A percentile compares a stretch with the other conserved stretches of the same genome.
Conservation (phyloP, 2,888 invertebrate species). For the Phytoseiulus persimilis region DNA sequence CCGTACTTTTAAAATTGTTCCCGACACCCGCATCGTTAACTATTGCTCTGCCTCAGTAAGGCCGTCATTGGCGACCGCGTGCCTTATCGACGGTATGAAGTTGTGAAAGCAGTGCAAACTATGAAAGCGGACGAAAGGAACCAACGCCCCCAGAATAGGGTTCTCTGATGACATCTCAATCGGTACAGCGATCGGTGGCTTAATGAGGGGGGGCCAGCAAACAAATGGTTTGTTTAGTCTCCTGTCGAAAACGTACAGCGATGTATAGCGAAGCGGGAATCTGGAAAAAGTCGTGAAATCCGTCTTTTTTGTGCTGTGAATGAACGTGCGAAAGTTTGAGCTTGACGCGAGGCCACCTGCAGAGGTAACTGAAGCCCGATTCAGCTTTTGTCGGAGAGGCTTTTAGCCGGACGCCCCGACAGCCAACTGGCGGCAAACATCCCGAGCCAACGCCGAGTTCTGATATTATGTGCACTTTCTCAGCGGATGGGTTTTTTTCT, state of each 20-base stretch:
- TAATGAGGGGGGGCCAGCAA: neutral
- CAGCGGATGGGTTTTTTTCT: neutral
- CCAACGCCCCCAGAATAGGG: neutral
- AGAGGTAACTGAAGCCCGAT: neutral
- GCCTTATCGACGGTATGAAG: neutral
- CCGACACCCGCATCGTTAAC: neutral
- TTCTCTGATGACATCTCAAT: neutral
- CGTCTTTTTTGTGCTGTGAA: neutral
- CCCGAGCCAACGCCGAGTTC: neutral
- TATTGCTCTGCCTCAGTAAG: neutral
- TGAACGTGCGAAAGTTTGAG: neutral
- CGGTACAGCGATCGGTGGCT: neutral
- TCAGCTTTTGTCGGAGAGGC: neutral
- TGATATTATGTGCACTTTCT: neutral
- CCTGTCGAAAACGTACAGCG: neutral
- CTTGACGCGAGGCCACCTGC: neutral
- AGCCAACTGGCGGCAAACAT: neutral
- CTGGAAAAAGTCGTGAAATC: neutral
- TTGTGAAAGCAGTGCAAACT: neutral
- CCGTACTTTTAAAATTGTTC: neutral
- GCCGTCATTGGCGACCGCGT: neutral
- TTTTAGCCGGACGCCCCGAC: neutral
- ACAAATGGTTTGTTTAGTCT: neutral
- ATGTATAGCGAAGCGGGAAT: neutral
- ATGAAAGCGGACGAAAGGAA: neutral